These are phyloP conservation scores for Catharus fuscescens DNA, from an alignment of 2,113 vertebrate genomes.

Conservation along the genomic window DNA sequence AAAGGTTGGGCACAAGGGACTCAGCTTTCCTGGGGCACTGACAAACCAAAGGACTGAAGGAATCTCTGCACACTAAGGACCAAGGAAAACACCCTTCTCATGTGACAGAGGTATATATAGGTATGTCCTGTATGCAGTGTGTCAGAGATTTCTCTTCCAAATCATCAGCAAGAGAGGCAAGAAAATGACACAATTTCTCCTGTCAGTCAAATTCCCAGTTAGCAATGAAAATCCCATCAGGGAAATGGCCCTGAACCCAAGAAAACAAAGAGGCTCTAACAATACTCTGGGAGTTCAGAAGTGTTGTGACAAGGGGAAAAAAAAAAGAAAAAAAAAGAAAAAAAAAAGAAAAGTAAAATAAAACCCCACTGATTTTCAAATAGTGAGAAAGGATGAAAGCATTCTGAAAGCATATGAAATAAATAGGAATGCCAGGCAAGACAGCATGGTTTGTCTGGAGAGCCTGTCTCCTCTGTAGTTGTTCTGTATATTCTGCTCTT, in stretches of 20 bases:
- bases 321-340: too few relatives aligned
- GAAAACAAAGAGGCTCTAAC: not conserved
- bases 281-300: not conserved
- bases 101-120: not conserved
- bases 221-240: not conserved
- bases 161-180: not conserved
- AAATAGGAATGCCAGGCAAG: not conserved
- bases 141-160: not conserved
- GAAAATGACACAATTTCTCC: not conserved
- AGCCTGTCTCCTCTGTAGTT: not conserved
- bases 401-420: not conserved
- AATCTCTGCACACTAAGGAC: not conserved
- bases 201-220: not conserved
- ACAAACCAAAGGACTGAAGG: not conserved
- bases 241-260: not conserved
- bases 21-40: not conserved
- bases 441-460: not conserved
- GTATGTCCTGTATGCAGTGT: rapidly evolving
- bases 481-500: not conserved
- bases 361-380: not conserved
- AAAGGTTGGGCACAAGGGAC: not conserved
- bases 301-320: not conserved
- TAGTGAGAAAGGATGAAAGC: not conserved
- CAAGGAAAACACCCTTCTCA: not conserved
- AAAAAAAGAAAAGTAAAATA: not conserved